A percentile compares a stretch with the other conserved stretches of the same genome.
Evolutionary conservation across 2,888 invertebrate genomes (phyloP).

Genomic region (Andrena fulva): DNA sequence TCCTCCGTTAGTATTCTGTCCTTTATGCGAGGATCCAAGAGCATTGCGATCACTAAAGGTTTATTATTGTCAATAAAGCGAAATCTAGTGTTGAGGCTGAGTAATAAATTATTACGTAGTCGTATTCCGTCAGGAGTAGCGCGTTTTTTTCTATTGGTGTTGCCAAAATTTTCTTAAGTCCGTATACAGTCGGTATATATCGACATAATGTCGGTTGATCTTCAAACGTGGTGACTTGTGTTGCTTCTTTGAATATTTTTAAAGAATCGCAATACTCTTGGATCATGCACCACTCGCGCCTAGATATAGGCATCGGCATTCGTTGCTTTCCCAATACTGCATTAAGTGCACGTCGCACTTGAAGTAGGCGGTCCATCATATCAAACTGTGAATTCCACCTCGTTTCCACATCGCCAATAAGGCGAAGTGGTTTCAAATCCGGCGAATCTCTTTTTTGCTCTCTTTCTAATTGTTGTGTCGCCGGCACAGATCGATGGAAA

Average conservation of each 20-base stretch:
- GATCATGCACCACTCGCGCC: background rate
- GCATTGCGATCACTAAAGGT: no score
- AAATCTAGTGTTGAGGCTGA: no score
- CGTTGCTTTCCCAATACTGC: background rate
- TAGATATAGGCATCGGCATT: background rate
- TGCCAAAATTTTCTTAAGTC: background rate
- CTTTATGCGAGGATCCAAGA: no score
- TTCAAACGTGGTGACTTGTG: background rate
- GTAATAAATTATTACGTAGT: no score
- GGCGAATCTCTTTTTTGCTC: background rate
- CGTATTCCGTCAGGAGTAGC: no score
- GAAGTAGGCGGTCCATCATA: background rate
- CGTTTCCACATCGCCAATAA: background rate
- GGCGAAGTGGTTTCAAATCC: background rate
- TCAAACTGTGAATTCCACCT: background rate
- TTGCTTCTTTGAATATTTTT: background rate
- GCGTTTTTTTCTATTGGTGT: no score
- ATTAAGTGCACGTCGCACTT: background rate
- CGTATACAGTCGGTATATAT: background rate
- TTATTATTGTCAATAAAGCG: no score
- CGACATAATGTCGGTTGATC: background rate
- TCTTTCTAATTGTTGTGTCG: background rate
- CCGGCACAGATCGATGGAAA: background rate
- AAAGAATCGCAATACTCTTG: background rate
- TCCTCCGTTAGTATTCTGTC: no score